Evolutionary conservation across 2,113 vertebrate genomes (phyloP).

Genomic region (Zosterops borbonicus): DNA sequence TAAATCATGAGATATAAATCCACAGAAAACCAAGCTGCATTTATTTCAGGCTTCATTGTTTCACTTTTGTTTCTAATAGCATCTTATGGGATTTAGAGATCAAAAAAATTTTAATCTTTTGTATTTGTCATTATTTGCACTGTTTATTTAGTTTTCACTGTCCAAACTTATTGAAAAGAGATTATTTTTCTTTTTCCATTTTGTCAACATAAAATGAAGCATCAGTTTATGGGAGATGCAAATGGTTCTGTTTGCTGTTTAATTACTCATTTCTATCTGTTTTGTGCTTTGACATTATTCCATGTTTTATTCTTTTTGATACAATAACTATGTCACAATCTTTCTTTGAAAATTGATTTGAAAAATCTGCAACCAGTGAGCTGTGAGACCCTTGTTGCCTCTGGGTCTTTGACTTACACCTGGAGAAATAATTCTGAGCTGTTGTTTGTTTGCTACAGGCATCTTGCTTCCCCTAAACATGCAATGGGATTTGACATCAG

Average conservation of each 20-base stretch:
- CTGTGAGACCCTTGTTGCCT: neutral
- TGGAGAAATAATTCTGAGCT: neutral
- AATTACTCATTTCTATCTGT: neutral
- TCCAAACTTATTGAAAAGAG: neutral
- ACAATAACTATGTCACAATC: neutral
- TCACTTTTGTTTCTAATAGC: constrained; percentile 30
- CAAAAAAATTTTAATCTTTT: neutral
- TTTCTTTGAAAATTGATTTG: neutral
- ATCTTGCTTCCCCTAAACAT: neutral
- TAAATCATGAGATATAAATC: constrained; percentile 24
- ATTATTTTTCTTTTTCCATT: neutral
- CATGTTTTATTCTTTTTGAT: neutral
- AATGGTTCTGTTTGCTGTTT: neutral
- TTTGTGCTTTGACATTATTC: neutral
- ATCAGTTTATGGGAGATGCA: neutral
- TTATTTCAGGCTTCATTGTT: constrained; percentile 21
- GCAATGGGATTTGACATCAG: neutral
- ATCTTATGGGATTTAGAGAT: constrained; percentile 15
- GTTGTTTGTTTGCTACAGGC: neutral
- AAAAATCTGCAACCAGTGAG: neutral
- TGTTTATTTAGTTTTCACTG: neutral
- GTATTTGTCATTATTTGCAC: constrained; percentile 1
- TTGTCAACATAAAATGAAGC: neutral
- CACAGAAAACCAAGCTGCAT: neutral
- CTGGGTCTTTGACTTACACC: neutral